Evolutionary conservation across 2,797 vertebrate species (phyloP).

Genomic region (Enteromius afrohamiltoni): DNA sequence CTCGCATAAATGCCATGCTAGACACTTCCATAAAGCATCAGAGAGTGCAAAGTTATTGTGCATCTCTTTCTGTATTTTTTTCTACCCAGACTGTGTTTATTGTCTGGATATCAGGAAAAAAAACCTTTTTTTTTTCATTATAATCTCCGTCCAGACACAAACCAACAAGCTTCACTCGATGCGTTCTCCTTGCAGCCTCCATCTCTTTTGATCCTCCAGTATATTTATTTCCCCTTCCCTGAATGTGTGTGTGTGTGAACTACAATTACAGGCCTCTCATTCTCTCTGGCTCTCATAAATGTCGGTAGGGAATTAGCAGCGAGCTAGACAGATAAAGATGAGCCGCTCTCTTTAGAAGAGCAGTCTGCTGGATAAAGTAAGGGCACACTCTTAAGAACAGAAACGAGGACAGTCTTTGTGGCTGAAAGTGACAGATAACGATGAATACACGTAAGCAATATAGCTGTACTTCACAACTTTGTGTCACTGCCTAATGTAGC

Average conservation of each 20-base stretch:
- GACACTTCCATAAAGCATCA: conserved; percentile 9
- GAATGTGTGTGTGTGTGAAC: not conserved
- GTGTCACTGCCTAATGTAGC: not conserved
- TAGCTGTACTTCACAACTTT: not conserved
- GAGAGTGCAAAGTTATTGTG: conserved; percentile 17
- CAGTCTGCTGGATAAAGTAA: conserved; percentile 37
- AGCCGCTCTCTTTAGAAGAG: conserved; percentile 45
- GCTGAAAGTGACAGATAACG: conserved; percentile 29
- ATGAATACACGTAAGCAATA: not conserved
- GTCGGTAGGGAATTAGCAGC: conserved; percentile 44
- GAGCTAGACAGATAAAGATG: conserved; percentile 37
- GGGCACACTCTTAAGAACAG: conserved; percentile 27
- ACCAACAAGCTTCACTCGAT: conserved; percentile 14
- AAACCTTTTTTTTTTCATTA: conserved; percentile 28
- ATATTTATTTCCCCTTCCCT: conserved; percentile 42
- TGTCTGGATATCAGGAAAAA: conserved; percentile 16
- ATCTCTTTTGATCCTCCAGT: conserved; percentile 40
- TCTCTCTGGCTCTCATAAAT: conserved; percentile 59
- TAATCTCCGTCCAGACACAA: conserved; percentile 31
- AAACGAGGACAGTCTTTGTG: not conserved
- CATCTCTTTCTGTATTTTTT: not conserved
- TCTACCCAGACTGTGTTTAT: conserved; percentile 14
- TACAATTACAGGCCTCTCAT: conserved; percentile 57
- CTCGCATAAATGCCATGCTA: not conserved
- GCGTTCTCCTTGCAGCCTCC: conserved; percentile 44